These are phyloP conservation scores for Apaloderma vittatum DNA, from an alignment of 2,113 vertebrate genomes.

Conservation along the genomic window DNA sequence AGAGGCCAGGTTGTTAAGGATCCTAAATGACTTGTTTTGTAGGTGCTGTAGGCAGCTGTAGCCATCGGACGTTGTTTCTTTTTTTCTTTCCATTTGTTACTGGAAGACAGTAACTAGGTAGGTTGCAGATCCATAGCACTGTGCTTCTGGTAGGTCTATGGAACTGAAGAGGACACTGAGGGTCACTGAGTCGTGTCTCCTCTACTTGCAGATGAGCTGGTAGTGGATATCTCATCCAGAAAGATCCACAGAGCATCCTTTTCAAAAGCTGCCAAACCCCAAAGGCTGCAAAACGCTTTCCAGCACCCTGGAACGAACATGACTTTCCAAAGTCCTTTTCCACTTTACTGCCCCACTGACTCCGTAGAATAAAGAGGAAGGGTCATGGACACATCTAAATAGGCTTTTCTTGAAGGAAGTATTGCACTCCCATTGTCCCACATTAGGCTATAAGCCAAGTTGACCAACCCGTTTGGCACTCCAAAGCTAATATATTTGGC, in stretches of 20 bases:
- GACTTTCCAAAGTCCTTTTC: conserved; percentile 12
- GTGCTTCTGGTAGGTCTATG: accelerated
- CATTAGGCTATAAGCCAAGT: not conserved
- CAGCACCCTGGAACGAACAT: accelerated
- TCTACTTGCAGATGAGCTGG: not conserved
- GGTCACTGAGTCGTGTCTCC: not conserved
- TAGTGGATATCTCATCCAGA: not conserved
- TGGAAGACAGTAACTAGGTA: not conserved
- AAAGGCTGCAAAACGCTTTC: not conserved
- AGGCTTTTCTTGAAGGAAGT: not conserved
- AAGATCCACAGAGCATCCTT: not conserved
- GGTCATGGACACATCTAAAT: not conserved
- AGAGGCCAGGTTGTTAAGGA: not conserved
- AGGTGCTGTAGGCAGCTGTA: accelerated
- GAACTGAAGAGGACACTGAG: not conserved
- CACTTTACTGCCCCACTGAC: not conserved
- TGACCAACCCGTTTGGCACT: not conserved
- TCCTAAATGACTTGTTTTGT: accelerated
- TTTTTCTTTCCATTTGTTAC: not conserved
- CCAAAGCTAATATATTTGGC: not conserved
- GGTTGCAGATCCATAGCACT: not conserved
- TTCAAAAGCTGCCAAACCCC: not conserved
- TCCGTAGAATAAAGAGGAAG: not conserved
- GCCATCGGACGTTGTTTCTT: accelerated
- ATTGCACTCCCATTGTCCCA: not conserved